phyloP scores from a whole-genome alignment of 2,113 vertebrate species.

The Gnathonemus echidnorhynchus region DNA sequence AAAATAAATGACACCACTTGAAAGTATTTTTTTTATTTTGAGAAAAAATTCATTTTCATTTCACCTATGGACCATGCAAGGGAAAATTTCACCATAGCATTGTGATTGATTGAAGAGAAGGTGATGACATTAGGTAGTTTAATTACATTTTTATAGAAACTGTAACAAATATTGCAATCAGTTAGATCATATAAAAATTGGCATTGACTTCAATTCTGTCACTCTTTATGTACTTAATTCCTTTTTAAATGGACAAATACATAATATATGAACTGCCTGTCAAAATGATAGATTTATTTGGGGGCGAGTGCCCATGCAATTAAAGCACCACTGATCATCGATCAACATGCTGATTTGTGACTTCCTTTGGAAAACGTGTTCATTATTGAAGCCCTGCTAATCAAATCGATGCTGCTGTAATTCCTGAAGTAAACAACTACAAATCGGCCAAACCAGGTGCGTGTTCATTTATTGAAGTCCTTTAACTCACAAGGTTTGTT shows the following conservation, averaged over 20 bases:
- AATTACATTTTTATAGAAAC: neutral
- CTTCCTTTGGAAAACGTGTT: neutral
- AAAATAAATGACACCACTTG: neutral
- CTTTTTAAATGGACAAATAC: constrained; percentile 5
- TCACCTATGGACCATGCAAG: neutral
- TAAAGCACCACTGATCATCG: neutral
- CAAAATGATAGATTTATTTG: constrained; percentile 4
- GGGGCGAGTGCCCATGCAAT: neutral
- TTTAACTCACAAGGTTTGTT: neutral
- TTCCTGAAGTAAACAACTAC: neutral
- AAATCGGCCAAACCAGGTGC: neutral
- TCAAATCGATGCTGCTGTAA: neutral
- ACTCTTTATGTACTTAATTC: neutral
- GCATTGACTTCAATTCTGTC: neutral
- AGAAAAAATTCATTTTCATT: neutral
- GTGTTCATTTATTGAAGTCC: neutral
- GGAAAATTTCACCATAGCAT: neutral
- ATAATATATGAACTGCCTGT: neutral
- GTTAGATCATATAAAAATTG: neutral
- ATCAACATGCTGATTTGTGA: neutral
- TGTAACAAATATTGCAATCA: neutral
- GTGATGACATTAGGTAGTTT: neutral
- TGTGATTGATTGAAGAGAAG: neutral
- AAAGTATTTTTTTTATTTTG: neutral
- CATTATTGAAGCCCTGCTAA: neutral